These are phyloP conservation scores for Clarias magur DNA, from an alignment of 2,113 vertebrate genomes.

Conservation along the genomic window DNA sequence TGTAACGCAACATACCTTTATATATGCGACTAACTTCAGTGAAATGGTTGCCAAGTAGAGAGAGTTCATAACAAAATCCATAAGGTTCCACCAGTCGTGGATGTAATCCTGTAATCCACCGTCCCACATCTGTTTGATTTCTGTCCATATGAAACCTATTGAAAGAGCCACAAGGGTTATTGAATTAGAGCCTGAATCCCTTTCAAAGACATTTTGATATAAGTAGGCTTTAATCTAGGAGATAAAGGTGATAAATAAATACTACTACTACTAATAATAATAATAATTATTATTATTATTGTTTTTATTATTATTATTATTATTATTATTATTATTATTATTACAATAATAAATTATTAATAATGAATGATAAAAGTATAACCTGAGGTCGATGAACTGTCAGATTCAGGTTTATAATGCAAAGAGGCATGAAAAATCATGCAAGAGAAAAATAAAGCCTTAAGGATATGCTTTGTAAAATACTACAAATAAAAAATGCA, in stretches of 20 bases:
- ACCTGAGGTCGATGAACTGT: not conserved
- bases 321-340: too few relatives aligned
- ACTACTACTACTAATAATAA: too few relatives aligned
- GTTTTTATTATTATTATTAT: too few relatives aligned
- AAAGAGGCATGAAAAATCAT: not conserved
- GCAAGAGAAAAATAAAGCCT: too few relatives aligned
- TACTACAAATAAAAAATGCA: not conserved
- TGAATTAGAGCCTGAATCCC: not conserved
- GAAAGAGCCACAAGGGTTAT: slow-evolving; percentile 53
- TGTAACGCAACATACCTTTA: slow-evolving; percentile 77
- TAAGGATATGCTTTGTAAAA: not conserved
- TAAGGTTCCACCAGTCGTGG: slow-evolving; percentile 99
- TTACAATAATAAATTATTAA: too few relatives aligned
- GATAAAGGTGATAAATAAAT: too few relatives aligned
- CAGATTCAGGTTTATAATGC: not conserved
- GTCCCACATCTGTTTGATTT: slow-evolving; percentile 99
- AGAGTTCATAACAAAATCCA: slow-evolving; percentile 99
- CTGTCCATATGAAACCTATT: slow-evolving; percentile 95
- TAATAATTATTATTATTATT: too few relatives aligned
- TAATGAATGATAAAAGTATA: not conserved
- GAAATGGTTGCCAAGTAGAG: slow-evolving; percentile 96
- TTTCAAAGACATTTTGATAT: not conserved
- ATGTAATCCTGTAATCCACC: slow-evolving; percentile 94
- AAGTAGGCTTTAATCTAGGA: not conserved
- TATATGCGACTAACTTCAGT: slow-evolving; percentile 91